Conservation (phyloP, 2,888 invertebrate genomes). For the Spodoptera picta region DNA sequence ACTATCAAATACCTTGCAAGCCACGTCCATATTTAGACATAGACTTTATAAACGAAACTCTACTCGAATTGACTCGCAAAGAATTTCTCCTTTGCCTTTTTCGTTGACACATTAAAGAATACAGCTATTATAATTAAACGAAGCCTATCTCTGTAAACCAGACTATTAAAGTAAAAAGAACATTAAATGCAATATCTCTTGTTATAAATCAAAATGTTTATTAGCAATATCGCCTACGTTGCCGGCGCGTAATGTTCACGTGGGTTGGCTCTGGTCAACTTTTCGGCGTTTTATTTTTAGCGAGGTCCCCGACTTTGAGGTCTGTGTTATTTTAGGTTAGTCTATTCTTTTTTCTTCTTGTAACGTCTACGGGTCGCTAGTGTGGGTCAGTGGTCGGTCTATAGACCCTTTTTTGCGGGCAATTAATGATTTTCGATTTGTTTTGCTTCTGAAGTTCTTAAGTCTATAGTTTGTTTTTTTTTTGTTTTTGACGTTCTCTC, state of each 20-base stretch:
- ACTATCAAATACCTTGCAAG: no score
- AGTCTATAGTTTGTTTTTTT: no score
- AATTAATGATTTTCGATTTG: no score
- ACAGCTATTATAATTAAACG: slow-evolving; percentile 28
- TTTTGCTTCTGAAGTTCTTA: no score
- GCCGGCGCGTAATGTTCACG: slow-evolving; percentile 46
- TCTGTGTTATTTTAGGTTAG: slow-evolving; percentile 14
- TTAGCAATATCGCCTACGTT: slow-evolving; percentile 62
- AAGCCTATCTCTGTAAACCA: slow-evolving; percentile 21
- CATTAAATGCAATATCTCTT: slow-evolving; percentile 49
- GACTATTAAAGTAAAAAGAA: slow-evolving; percentile 37
- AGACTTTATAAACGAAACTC: no score
- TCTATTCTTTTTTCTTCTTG: background rate
- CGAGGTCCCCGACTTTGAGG: slow-evolving; percentile 16
- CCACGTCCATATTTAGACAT: no score
- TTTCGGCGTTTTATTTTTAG: slow-evolving; percentile 45
- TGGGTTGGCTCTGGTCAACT: slow-evolving; percentile 45
- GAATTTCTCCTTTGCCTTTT: background rate
- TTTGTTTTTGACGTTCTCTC: no score
- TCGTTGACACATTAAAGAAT: slow-evolving; percentile 7
- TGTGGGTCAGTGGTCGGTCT: background rate
- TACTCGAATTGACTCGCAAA: background rate
- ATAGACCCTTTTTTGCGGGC: background rate
- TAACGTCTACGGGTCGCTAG: background rate
- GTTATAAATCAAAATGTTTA: slow-evolving; percentile 60